Base-by-base conservation (phyloP, 2,113 vertebrate species). In the Cygnus buccinator region DNA sequence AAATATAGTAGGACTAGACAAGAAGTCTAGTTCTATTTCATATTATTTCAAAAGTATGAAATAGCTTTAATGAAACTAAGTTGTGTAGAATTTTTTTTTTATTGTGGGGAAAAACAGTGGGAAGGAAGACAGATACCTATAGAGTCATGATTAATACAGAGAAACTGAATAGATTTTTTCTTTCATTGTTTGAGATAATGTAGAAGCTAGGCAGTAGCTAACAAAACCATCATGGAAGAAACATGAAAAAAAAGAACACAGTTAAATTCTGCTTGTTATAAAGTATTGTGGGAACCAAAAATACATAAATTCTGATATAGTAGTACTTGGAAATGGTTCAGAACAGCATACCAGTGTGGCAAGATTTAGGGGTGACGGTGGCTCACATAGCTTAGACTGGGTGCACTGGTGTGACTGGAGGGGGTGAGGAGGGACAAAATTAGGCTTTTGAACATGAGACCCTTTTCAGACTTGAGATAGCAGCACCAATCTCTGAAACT, bases 391-490 rank as follows among this genome's bases (percentile, higher is more conserved):
- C 17, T 81, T 54, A 26, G 18, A 52, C 26, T 33, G 28, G 43
- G 48, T 54, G 43, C 70, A 31, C 29, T 65, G 43, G 10, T 58
- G 31, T 33, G 63, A 26, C 6, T 29, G 15, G 8, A 22, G 16
- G 25, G 8, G 8, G 6, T 16, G 11, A 4, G 0, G 0, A 11
- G 6, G 6, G 5, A 2, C 55, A 43, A 52, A 75, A 58, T 22
- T 28, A 50, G 48, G 33, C 21, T 81, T 58, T 73, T 68, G 57
- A 46, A 58, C 33, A 6, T 26, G 5, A 2, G 9, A 31, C 16
- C 13, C 50, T 89, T 85, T 85, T 58, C 39, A 57, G 63, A 39
- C 13, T 25, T 84, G 41, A 57, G 37, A 17, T 22, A 25, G 22
- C 15, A 55, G 39, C 44, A 55, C 39, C 25, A 7, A 8, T 72